A percentile compares a stretch with the other conserved stretches of the same genome.
These are phyloP conservation scores for Drosophila suzukii DNA, from an alignment of 1,140 invertebrate genomes.

Conservation along the genomic window DNA sequence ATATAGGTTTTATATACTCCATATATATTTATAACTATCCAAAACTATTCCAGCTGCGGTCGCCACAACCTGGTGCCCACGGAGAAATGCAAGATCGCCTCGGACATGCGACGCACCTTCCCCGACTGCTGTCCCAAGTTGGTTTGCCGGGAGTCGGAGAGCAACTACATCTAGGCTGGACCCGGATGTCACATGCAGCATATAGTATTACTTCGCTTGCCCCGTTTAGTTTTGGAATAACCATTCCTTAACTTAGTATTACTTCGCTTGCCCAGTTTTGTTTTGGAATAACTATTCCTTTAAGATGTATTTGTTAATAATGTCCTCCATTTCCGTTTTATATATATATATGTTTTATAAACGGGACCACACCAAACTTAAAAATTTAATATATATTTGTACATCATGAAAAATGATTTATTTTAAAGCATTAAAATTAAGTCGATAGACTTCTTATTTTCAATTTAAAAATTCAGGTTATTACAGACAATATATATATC, in stretches of 20 bases:
- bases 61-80: conserved; percentile 74
- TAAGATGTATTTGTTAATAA: background rate
- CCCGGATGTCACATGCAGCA: background rate
- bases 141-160: conserved; percentile 61
- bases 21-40: too few relatives aligned
- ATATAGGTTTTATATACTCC: background rate
- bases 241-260: conserved; percentile 13
- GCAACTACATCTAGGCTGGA: conserved; percentile 65
- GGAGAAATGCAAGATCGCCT: conserved; percentile 62
- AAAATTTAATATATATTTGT: background rate
- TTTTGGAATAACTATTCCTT: background rate
- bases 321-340: background rate
- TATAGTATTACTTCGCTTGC: conserved; percentile 1
- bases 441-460: too few relatives aligned
- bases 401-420: too few relatives aligned
- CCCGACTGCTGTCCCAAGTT: conserved; percentile 74
- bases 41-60: conserved; percentile 56
- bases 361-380: background rate
- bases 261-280: background rate
- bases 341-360: background rate
- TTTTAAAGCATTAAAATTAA: background rate
- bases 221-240: background rate
- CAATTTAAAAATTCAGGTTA: too few relatives aligned
- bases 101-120: conserved; percentile 73
- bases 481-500: too few relatives aligned